A percentile compares a stretch with the other conserved stretches of the same genome.
Conservation (phyloP, 2,888 invertebrate species). For the Sturmia bella region DNA sequence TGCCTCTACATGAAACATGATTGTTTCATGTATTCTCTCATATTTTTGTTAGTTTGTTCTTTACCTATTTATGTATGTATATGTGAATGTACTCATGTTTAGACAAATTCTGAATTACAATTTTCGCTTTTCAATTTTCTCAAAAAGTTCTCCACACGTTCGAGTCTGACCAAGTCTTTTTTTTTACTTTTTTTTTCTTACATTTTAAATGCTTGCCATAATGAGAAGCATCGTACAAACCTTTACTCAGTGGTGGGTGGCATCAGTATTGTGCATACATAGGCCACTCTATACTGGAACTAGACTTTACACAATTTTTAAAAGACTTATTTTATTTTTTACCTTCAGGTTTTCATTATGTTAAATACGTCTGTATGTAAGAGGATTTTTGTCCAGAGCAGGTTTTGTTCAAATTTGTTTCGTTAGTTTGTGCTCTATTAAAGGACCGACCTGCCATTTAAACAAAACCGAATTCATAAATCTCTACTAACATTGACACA, state of each 20-base stretch:
- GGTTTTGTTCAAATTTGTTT: constrained; percentile 25
- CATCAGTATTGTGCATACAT: not conserved
- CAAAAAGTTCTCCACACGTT: constrained; percentile 45
- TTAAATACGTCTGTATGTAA: constrained; percentile 7
- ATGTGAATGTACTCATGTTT: constrained; percentile 30
- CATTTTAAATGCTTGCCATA: constrained; percentile 37
- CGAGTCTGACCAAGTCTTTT: constrained; percentile 63
- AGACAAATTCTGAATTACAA: constrained; percentile 41
- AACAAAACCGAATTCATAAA: constrained; percentile 1
- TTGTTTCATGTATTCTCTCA: constrained; percentile 15
- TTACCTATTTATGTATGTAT: not conserved
- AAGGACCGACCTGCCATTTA: constrained; percentile 21
- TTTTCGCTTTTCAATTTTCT: constrained; percentile 1
- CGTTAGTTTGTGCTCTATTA: not conserved
- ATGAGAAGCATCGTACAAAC: constrained; percentile 54
- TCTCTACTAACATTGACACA: constrained; percentile 33
- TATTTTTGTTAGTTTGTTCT: not conserved
- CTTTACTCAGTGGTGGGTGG: constrained; percentile 42
- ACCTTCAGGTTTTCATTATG: constrained; percentile 28
- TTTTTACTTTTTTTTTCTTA: constrained; percentile 13
- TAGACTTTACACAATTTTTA: constrained; percentile 13
- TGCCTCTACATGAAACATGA: constrained; percentile 24
- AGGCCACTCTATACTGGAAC: constrained; percentile 15
- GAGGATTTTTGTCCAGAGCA: constrained; percentile 25
- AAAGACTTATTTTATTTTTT: constrained; percentile 32